Conservation (phyloP, 1,140 invertebrate species). For the Drosophila nikananu region DNA sequence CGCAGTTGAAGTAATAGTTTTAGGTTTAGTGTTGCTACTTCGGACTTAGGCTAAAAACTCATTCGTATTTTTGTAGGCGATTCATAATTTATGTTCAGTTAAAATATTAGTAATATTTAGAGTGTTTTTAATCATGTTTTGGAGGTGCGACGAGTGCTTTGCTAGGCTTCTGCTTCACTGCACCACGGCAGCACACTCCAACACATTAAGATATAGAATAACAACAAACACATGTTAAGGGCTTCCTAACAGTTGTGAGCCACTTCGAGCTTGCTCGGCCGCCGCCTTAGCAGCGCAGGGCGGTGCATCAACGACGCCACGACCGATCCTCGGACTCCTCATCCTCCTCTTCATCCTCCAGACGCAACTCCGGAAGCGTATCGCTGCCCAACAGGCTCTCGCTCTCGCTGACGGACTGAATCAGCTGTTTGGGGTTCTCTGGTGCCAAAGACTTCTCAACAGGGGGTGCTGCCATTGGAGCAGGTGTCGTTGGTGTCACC, state of each 20-base stretch:
- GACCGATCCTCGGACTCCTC: slow-evolving; percentile 84
- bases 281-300: slow-evolving; percentile 43
- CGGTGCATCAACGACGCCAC: slow-evolving; percentile 84
- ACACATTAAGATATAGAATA: slow-evolving; percentile 69
- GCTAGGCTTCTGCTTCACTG: slow-evolving; percentile 11
- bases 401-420: slow-evolving; percentile 72
- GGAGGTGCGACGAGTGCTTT: slow-evolving; percentile 16
- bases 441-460: slow-evolving; percentile 41
- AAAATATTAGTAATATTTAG: slow-evolving; percentile 82
- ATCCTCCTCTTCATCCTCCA: slow-evolving; percentile 84
- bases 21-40: slow-evolving; percentile 34
- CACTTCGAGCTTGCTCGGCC: slow-evolving; percentile 47
- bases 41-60: slow-evolving; percentile 58
- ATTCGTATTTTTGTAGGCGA: slow-evolving; percentile 60
- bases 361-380: slow-evolving; percentile 77
- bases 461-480: slow-evolving; percentile 65
- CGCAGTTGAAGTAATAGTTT: slow-evolving; percentile 31
- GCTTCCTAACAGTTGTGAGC: slow-evolving; percentile 61
- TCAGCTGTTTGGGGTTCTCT: slow-evolving; percentile 64
- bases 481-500: slow-evolving; percentile 47
- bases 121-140: slow-evolving; percentile 65
- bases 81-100: slow-evolving; percentile 75
- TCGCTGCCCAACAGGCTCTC: slow-evolving; percentile 72
- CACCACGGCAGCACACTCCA: slow-evolving; percentile 9
- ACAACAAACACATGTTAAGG: slow-evolving; percentile 76